A percentile compares a stretch with the other conserved stretches of the same genome.
Conservation (phyloP, 2,113 vertebrate genomes). For the Pluvialis apricaria region DNA sequence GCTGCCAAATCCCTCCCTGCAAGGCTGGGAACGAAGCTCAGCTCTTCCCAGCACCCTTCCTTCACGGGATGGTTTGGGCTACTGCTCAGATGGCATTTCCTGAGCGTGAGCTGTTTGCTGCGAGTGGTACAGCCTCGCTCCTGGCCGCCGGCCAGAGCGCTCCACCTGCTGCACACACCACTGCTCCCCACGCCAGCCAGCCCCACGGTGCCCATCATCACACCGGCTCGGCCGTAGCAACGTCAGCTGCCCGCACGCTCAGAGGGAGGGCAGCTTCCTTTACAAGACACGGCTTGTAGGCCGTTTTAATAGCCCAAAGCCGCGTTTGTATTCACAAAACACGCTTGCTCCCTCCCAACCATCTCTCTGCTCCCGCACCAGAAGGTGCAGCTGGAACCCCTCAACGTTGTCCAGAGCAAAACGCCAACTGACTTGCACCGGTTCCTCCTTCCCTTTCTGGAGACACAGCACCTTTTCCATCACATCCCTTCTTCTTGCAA, state of each 20-base stretch:
- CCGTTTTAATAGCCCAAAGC: not conserved
- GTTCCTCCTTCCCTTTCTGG: not conserved
- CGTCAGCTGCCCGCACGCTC: fast-evolving
- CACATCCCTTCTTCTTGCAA: not conserved
- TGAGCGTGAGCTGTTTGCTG: not conserved
- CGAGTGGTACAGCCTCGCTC: not conserved
- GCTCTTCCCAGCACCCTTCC: not conserved
- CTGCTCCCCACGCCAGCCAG: not conserved
- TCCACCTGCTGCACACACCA: not conserved
- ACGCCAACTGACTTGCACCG: fast-evolving
- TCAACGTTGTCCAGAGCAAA: not conserved
- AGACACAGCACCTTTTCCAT: not conserved
- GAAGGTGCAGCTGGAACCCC: not conserved
- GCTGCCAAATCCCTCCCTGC: not conserved
- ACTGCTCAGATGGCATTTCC: not conserved
- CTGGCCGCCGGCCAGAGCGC: fast-evolving
- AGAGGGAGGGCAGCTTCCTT: not conserved
- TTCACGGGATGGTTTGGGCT: not conserved
- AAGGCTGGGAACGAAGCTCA: not conserved
- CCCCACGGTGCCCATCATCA: not conserved
- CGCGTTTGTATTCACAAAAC: fast-evolving
- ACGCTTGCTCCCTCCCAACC: fast-evolving
- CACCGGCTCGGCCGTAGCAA: fast-evolving
- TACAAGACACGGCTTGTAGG: not conserved
- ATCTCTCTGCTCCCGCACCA: not conserved